These are phyloP conservation scores for Bicyclus anynana DNA, from an alignment of 1,140 invertebrate genomes.

Conservation along the genomic window DNA sequence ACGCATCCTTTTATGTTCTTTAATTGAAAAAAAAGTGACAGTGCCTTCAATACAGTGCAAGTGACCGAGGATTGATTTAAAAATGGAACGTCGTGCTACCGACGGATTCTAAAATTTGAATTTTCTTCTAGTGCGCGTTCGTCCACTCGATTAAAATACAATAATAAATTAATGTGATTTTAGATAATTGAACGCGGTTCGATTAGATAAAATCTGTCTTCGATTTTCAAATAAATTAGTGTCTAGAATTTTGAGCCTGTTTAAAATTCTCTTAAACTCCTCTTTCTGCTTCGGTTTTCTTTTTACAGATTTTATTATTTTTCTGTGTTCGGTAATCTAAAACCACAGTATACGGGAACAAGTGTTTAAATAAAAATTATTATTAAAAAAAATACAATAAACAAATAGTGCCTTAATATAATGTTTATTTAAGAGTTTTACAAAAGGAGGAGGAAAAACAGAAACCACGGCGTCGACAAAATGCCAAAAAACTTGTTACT, in stretches of 20 bases:
- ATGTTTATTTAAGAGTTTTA: constrained; percentile 50
- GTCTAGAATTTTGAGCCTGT: neutral
- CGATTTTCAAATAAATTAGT: constrained; percentile 15
- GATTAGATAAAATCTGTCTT: constrained; percentile 52
- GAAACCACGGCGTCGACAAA: constrained; percentile 64
- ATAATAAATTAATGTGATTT: constrained; percentile 41
- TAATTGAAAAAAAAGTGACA: constrained; percentile 39
- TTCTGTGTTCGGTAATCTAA: constrained; percentile 30
- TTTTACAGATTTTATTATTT: constrained; percentile 58
- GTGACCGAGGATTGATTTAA: constrained; percentile 36
- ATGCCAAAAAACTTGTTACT: constrained; percentile 72
- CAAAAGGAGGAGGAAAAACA: constrained; percentile 43
- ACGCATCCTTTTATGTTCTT: constrained; percentile 35
- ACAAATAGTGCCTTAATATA: constrained; percentile 67
- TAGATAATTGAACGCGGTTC: constrained; percentile 54
- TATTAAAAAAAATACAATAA: constrained; percentile 46
- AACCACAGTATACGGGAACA: constrained; percentile 54
- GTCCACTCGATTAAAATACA: constrained; percentile 30
- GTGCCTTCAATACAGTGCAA: constrained; percentile 49
- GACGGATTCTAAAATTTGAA: constrained; percentile 32
- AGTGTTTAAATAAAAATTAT: constrained; percentile 36
- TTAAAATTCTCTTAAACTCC: constrained; percentile 49
- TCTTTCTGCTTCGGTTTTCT: constrained; percentile 61
- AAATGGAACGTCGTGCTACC: constrained; percentile 45
- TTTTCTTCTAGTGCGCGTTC: constrained; percentile 27